Conservation (phyloP, 1,140 invertebrate species). For the Mactra quadrangularis region DNA sequence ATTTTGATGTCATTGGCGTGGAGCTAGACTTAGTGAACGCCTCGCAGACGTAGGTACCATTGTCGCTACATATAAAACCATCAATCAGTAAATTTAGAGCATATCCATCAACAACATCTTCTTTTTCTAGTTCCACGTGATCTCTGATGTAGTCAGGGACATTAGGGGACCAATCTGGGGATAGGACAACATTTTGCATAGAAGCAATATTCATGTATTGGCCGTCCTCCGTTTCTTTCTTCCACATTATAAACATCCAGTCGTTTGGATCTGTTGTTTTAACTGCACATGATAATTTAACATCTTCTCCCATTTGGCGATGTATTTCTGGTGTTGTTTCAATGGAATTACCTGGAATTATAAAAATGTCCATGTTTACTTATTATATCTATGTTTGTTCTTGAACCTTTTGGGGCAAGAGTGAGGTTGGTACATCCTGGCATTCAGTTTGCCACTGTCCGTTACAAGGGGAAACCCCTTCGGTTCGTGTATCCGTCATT, state of each 20-base stretch:
- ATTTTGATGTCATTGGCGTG: background rate
- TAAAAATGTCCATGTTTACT: no score
- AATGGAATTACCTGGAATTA: conserved; percentile 2
- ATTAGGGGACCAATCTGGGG: background rate
- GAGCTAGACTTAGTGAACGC: background rate
- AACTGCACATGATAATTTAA: background rate
- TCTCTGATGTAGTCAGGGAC: background rate
- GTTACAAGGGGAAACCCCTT: no score
- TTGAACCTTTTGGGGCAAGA: no score
- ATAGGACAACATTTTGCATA: background rate
- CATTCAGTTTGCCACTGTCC: no score
- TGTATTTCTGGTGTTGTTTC: background rate
- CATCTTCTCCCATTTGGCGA: background rate
- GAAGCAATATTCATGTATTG: background rate
- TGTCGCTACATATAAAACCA: background rate
- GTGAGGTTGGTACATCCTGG: no score
- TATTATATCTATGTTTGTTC: no score
- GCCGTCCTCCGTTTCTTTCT: background rate
- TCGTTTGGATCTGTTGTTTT: background rate
- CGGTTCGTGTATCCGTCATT: no score
- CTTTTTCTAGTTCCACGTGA: background rate
- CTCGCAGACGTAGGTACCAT: conserved; percentile 1
- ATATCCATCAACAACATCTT: background rate
- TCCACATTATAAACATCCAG: conserved; percentile 25
- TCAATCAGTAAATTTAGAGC: background rate